A percentile compares a stretch with the other conserved stretches of the same genome.
Conservation (phyloP, 2,797 vertebrate genomes). For the Neostethus bicornis region DNA sequence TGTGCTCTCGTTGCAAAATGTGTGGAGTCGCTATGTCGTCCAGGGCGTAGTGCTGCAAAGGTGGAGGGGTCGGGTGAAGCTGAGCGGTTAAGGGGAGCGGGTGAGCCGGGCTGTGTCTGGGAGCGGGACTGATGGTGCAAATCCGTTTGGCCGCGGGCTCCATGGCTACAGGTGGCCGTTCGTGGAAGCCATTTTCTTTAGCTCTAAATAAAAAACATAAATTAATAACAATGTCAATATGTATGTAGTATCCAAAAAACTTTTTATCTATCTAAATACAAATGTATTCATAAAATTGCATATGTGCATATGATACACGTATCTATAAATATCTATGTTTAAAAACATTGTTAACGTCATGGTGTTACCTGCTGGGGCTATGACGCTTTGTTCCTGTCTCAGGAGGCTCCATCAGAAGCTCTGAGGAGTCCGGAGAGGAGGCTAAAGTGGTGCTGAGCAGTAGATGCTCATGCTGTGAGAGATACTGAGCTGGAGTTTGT, state of each 20-base stretch:
- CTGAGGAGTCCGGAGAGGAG: slow-evolving; percentile 92
- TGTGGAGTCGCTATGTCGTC: slow-evolving; percentile 95
- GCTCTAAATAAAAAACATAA: slow-evolving; percentile 50
- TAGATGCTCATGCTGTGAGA: slow-evolving; percentile 97
- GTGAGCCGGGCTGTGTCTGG: slow-evolving; percentile 95
- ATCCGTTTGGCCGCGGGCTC: slow-evolving; percentile 94
- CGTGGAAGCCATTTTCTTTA: slow-evolving; percentile 91
- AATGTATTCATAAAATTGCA: too few species aligned
- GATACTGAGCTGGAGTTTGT: slow-evolving; percentile 97
- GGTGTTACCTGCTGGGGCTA: slow-evolving; percentile 89
- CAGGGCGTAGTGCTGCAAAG: slow-evolving; percentile 95
- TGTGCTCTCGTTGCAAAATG: slow-evolving; percentile 86
- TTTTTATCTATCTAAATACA: too few species aligned
- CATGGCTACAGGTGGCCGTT: slow-evolving; percentile 85
- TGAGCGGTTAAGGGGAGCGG: slow-evolving; percentile 87
- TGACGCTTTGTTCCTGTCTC: slow-evolving; percentile 88
- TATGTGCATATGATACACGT: too few species aligned
- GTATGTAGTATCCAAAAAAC: too few species aligned
- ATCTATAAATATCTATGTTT: too few species aligned
- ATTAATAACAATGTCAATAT: background rate
- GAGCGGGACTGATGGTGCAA: slow-evolving; percentile 97
- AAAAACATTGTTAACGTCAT: background rate
- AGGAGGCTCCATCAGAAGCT: slow-evolving; percentile 92
- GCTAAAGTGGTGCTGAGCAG: slow-evolving; percentile 92
- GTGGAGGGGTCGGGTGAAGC: slow-evolving; percentile 94